Conservation (phyloP, 2,888 invertebrate genomes). For the Mesoligia furuncula region DNA sequence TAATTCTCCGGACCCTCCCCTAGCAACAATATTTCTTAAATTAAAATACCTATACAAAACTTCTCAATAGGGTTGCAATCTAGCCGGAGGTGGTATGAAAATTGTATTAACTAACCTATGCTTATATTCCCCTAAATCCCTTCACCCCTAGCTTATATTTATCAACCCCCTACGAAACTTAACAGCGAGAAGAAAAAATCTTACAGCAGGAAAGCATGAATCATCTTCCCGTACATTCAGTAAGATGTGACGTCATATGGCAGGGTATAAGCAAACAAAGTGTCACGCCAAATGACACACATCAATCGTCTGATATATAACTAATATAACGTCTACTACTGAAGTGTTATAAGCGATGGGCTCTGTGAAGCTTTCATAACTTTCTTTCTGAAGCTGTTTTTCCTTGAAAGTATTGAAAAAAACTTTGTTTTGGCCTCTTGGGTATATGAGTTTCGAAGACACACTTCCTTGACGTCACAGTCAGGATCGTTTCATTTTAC, state of each 20-base stretch:
- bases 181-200: background rate
- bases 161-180: too few species aligned
- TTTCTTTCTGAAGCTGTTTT: background rate
- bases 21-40: background rate
- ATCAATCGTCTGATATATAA: constrained; percentile 49
- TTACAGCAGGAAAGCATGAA: constrained; percentile 25
- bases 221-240: constrained; percentile 24
- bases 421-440: background rate
- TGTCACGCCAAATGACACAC: constrained; percentile 49
- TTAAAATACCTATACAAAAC: background rate
- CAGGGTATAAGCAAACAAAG: constrained; percentile 43
- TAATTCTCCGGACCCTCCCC: background rate
- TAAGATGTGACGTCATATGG: constrained; percentile 40
- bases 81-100: constrained; percentile 1
- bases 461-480: background rate
- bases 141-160: background rate
- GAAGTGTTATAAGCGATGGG: constrained; percentile 14
- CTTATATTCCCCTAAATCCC: constrained; percentile 6
- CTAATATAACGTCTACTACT: constrained; percentile 11
- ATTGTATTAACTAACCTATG: constrained; percentile 8
- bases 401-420: background rate
- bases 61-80: background rate
- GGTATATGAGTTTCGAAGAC: background rate
- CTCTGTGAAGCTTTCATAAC: constrained; percentile 5
- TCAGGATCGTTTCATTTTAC: background rate